Base-by-base conservation (phyloP, 2,888 invertebrate species). In the Pemphredon lugubris region DNA sequence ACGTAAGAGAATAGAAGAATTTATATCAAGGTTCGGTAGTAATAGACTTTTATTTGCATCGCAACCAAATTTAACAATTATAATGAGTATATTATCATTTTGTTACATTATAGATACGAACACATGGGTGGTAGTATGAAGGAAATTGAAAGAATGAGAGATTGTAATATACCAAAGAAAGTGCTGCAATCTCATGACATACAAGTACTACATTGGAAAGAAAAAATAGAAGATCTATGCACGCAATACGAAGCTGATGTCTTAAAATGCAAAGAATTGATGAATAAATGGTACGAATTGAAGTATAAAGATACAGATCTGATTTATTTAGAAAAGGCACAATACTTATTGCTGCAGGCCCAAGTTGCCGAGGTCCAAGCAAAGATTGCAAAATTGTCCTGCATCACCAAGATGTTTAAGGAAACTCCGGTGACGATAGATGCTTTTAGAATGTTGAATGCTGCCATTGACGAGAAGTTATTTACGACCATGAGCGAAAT, bases 361-460 rank as follows among this genome's bases (percentile, higher is more conserved):
- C 75, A 86, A 77, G 84, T 90, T 67, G 86, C 84, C 48, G 81
- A 89, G 66, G 57, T 86, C 1, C 87, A 89, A 80, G 85, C 86
- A 14, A 87, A 87, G 53, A 85, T 90, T 50, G 87, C 88, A 59
- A 82, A 84, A 53, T 74, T 90, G 40, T 86, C 87, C 51, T 87
- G 88, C 23, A 82, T 87, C 32, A 77, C 88, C n/a, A 89, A 88
- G 69, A 89, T 91, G 86, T 91, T 90, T 61, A 89, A 84, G 23
- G 91, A 91, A 82, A 89, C 89, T 2, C 86, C 87, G 18, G 74
- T 78, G 44, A 90, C 91, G 0, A 53, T 90, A 14, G 83, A 88
- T 54, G 91, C 91, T 13, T 91, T 90, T 64, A 84, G 78, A 67
- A 87, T 85, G 63, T 67, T 91, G 32, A 84, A 88, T 45, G 77